Evolutionary conservation across 1,140 invertebrate species (phyloP), one percentile per base, ranked within the genome.

Genomic region (Pseudomyrmex flavicornis): DNA sequence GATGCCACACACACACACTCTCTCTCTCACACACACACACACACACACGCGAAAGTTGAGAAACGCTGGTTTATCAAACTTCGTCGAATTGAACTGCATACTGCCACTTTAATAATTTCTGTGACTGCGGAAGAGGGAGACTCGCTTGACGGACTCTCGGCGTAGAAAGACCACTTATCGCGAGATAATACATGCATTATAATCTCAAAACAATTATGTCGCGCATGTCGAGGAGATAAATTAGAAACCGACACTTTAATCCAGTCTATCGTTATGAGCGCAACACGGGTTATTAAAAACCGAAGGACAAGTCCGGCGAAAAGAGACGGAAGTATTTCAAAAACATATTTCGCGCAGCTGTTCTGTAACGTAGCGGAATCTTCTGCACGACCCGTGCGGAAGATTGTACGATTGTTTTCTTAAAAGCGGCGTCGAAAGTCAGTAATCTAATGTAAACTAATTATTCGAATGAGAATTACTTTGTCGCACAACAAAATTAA

Each of bases 141-240:
- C 86, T 91, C 85, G 84, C 80, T 76, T 44, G 75, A 90, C 88
- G 85, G 86, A 89, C 87, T 90, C 83, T 72, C 90, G 89, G 89
- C 86, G 90, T 92, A 92, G 89, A 93, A 93, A 86, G 91, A 93
- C 92, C 92, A 93, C 85, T 90, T 86, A 90, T 59, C 85, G 86
- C 59, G 58, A 80, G 44, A 83, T 52, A 63, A 84, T 84, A 89
- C 35, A 35, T 73, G 79, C 87, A 84, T 89, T 75, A 35, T 35
- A 85, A 90, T 88, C 73, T 85, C 82, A 35, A 35, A 35, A 76
- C 72, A 85, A 89, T 91, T 86, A 91, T 35, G 35, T 90, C 85
- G 68, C 80, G 83, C 54, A 58, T 79, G 65, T 73, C 26, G 20
- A 63, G 26, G 15, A 61, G n/a, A 73, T 50, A 22, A 46, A 84